phyloP scores from a whole-genome alignment of 2,113 vertebrate species.

The Acanthisitta chloris region DNA sequence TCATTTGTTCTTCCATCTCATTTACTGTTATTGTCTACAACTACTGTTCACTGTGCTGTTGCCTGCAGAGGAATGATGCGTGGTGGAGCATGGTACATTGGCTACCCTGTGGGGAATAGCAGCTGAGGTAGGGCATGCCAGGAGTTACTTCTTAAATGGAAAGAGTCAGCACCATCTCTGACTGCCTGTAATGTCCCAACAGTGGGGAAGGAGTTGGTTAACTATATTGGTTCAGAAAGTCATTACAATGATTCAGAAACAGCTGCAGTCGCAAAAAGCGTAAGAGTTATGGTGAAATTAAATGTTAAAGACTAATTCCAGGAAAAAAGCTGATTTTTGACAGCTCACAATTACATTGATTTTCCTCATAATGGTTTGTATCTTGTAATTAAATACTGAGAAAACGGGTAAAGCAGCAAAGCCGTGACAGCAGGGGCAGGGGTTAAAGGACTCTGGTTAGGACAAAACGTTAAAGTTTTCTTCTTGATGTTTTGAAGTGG shows the following conservation, averaged over 20 bases:
- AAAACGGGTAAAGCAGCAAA: not conserved
- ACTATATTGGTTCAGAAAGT: not conserved
- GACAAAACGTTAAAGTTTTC: not conserved
- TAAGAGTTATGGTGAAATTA: not conserved
- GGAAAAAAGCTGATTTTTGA: not conserved
- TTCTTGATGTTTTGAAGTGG: not conserved
- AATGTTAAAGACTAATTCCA: not conserved
- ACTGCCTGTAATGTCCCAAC: not conserved
- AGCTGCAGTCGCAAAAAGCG: not conserved
- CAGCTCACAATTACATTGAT: not conserved
- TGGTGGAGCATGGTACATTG: not conserved
- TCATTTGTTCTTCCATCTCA: not conserved
- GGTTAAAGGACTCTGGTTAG: not conserved
- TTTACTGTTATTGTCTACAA: not conserved
- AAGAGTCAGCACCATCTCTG: not conserved
- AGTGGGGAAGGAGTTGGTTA: not conserved
- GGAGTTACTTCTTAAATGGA: not conserved
- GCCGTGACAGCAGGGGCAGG: not conserved
- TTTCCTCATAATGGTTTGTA: not conserved
- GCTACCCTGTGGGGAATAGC: not conserved
- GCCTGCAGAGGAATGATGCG: not conserved
- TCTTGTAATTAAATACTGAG: not conserved
- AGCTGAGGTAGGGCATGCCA: not conserved
- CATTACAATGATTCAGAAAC: not conserved
- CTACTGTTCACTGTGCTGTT: accelerated